Conservation (phyloP, 2,888 invertebrate genomes). For the Nebria salina region DNA sequence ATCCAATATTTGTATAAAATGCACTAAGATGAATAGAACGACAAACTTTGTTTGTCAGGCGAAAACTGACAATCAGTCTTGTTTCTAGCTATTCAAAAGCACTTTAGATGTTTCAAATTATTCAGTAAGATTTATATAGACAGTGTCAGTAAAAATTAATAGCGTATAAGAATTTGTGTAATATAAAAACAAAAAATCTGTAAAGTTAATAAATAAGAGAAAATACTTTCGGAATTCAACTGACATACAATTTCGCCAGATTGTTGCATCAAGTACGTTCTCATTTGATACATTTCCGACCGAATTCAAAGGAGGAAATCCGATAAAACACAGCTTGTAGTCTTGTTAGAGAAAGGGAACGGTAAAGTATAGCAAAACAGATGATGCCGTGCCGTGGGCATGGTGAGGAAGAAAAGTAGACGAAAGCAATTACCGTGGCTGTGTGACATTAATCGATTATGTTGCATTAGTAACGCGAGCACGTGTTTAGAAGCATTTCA, state of each 20-base stretch:
- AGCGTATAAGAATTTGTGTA: no score
- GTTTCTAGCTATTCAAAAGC: no score
- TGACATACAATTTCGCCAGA: not conserved
- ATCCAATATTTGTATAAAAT: no score
- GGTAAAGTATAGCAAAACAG: not conserved
- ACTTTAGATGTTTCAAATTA: no score
- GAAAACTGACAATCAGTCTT: no score
- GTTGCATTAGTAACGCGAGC: not conserved
- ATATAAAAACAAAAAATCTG: no score
- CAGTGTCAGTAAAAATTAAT: no score
- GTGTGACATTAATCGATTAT: not conserved
- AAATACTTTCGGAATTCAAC: not conserved
- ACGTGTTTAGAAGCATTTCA: conserved; percentile 1
- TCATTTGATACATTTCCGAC: not conserved
- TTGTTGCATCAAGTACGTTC: conserved; percentile 1
- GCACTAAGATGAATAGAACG: no score
- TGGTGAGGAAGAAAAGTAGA: not conserved
- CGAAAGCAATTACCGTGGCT: not conserved
- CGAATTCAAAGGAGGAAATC: not conserved
- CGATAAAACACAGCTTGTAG: conserved; percentile 1
- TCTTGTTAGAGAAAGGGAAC: not conserved
- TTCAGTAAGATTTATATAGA: no score
- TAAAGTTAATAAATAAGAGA: not conserved
- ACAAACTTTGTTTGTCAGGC: no score
- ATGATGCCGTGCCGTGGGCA: not conserved